These are phyloP conservation scores for Scytalopus superciliaris DNA, from an alignment of 2,113 vertebrate genomes.

Conservation along the genomic window DNA sequence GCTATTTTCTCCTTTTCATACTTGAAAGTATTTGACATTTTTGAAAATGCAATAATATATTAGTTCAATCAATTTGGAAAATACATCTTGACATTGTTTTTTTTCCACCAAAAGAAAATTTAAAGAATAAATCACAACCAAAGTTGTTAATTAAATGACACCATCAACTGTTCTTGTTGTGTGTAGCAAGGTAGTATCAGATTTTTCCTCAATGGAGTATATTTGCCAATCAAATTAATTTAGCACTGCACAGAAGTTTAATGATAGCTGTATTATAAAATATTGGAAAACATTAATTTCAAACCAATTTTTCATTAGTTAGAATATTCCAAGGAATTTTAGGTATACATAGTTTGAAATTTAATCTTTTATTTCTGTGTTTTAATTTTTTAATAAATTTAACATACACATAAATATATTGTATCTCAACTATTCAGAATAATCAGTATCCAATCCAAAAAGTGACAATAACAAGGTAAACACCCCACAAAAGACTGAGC, in stretches of 20 bases:
- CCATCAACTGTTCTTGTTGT: not conserved
- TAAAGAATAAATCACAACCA: not conserved
- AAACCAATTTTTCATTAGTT: not conserved
- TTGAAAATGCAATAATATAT: not conserved
- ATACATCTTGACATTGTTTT: not conserved
- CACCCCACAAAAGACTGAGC: accelerated
- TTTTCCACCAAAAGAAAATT: not conserved
- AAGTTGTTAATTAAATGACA: not conserved
- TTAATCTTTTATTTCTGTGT: not conserved
- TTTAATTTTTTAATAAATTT: not conserved
- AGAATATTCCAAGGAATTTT: not conserved
- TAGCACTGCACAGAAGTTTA: not conserved
- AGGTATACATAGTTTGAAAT: not conserved
- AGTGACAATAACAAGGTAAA: not conserved
- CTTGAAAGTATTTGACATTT: not conserved
- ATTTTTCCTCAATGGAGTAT: not conserved
- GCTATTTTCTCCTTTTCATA: not conserved
- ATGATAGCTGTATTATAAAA: not conserved
- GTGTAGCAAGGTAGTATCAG: not conserved
- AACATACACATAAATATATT: not conserved
- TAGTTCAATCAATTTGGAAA: not conserved
- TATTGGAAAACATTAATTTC: not conserved
- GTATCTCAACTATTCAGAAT: not conserved
- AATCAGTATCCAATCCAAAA: not conserved
- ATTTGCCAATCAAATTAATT: not conserved